These are phyloP conservation scores for Hybognathus amarus DNA, from an alignment of 2,797 vertebrate species.

Conservation along the genomic window DNA sequence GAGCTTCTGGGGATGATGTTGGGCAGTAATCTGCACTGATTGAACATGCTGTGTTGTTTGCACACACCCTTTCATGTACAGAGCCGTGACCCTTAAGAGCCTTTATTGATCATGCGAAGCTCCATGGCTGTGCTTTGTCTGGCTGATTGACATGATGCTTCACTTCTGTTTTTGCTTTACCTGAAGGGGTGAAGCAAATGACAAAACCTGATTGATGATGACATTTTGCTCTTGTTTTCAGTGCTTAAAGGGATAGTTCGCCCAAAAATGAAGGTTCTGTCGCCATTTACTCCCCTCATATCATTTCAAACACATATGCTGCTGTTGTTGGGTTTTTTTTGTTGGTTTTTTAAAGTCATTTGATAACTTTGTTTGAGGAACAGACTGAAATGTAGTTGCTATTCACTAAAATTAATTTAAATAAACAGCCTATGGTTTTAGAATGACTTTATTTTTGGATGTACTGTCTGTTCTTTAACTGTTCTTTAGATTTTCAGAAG, in stretches of 20 bases:
- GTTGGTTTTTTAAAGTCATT: too few relatives aligned
- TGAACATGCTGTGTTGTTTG: constrained; percentile 70
- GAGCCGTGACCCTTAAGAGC: constrained; percentile 59
- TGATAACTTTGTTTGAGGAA: background rate
- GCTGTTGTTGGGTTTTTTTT: background rate
- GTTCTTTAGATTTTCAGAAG: background rate
- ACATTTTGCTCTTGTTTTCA: constrained; percentile 15
- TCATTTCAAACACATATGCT: constrained; percentile 8
- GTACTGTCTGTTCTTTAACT: background rate
- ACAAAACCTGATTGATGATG: constrained; percentile 19
- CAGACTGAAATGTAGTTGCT: background rate
- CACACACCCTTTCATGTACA: constrained; percentile 70
- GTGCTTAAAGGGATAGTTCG: constrained; percentile 10
- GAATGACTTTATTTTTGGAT: background rate
- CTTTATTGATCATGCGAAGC: constrained; percentile 66
- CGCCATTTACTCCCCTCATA: constrained; percentile 1
- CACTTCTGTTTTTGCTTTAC: constrained; percentile 46
- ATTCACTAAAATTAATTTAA: background rate
- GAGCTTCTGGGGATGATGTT: constrained; percentile 33
- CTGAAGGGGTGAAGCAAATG: constrained; percentile 43
- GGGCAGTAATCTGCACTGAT: constrained; percentile 48
- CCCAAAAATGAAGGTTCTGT: background rate
- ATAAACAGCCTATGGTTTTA: constrained; percentile 3
- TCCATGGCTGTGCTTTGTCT: constrained; percentile 57
- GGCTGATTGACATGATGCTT: constrained; percentile 57